Base-by-base conservation (phyloP, 2,113 vertebrate genomes). In the Ophthalmolycus amberensis region DNA sequence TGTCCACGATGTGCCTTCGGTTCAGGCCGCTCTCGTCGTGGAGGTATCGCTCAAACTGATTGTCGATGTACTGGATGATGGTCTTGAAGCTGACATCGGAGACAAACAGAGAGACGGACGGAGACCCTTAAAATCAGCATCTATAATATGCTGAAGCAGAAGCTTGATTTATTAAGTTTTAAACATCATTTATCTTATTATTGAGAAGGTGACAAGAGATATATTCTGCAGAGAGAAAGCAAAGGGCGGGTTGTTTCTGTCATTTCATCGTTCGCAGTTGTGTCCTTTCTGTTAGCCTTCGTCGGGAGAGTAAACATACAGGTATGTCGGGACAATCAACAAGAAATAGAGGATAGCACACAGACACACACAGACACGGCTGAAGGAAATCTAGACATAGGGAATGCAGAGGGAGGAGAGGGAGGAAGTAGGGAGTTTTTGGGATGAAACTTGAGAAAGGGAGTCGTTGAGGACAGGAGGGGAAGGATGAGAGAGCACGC, bases 61-160 rank as follows among this genome's bases (percentile, higher is more conserved):
- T 96, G 90, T 98, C 96, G 71, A 96, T 96, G 84, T 96, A 97
- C 74, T 97, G 96, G 93, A 97, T 97, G 83, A 96, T 97, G 37
- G 97, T 97, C 93, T 96, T 97, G 91, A 98, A 97, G 89, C 97
- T 97, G 92, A 71, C 1, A 46, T 25, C 1, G 69, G 18, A 67
- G 67, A 44, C n/a, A 63, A 37, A 64, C 38, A 66, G 10, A 25
- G 0, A 44, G 12, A 34, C 3, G 29, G 5, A 38, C 46, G 46
- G 46, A 72, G 25, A 11, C 15, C 5, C 25, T 1, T 32, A 46
- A 56, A 10, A 59, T 56, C 27, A n/a, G n/a, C n/a, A n/a, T n/a
- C 8, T n/a, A 52, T 9, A 3, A 22, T 52, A 52, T 22, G 8
- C 50, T 22, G 50, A 54, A 46, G 44, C 44, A 46, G 44, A 11